A percentile compares a stretch with the other conserved stretches of the same genome.
Evolutionary conservation across 2,888 invertebrate genomes (phyloP).

Genomic region (Luffia ferchaultella): DNA sequence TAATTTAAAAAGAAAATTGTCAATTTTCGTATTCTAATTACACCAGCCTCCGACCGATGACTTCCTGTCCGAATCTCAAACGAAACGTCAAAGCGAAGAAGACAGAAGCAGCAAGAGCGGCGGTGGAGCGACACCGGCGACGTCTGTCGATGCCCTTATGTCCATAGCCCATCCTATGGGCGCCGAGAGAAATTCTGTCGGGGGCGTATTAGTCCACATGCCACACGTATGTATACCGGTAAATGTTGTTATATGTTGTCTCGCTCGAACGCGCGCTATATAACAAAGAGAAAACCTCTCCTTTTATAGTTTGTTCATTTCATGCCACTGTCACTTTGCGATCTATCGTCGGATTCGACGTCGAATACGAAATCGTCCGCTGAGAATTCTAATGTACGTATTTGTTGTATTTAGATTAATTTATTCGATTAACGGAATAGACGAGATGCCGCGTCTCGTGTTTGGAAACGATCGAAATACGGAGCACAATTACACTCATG

Average conservation of each 20-base stretch:
- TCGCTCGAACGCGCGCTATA: constrained; percentile 8
- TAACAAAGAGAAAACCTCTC: constrained; percentile 22
- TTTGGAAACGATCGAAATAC: too few relatives aligned
- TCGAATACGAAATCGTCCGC: constrained; percentile 57
- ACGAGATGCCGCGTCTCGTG: too few relatives aligned
- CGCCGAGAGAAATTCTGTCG: constrained; percentile 78
- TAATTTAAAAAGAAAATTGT: too few relatives aligned
- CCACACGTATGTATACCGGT: constrained; percentile 77
- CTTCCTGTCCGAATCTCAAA: constrained; percentile 68
- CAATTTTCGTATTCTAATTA: background rate
- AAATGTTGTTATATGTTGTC: constrained; percentile 34
- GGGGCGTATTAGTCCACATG: constrained; percentile 90
- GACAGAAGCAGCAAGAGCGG: constrained; percentile 40
- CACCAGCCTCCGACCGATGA: constrained; percentile 72
- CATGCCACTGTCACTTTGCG: constrained; percentile 41
- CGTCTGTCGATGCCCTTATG: constrained; percentile 32
- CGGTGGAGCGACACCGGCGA: constrained; percentile 29
- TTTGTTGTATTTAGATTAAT: background rate
- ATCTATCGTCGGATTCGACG: constrained; percentile 41
- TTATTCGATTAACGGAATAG: too few relatives aligned
- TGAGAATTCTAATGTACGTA: constrained; percentile 24
- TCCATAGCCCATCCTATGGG: constrained; percentile 33
- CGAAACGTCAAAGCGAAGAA: constrained; percentile 76
- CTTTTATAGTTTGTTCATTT: constrained; percentile 61
- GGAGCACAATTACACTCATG: too few relatives aligned